Percentiles rank a stretch among this genome's conserved stretches.
Evolutionary conservation across 1,140 invertebrate species (phyloP).

Genomic region (Nephotettix cincticeps): DNA sequence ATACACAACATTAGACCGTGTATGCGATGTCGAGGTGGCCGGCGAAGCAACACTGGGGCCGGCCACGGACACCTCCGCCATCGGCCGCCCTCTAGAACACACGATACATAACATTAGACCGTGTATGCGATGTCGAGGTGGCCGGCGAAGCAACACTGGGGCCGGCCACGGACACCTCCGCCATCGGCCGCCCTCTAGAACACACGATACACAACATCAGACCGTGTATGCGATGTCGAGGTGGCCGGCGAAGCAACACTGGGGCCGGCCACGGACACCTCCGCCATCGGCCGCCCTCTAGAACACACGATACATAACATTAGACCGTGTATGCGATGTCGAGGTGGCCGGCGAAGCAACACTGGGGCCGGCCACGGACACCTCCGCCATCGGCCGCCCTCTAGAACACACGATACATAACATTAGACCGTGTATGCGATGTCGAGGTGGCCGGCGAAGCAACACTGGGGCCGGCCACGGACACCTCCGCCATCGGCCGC

Average conservation of each 20-base stretch:
- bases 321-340: too few relatives aligned
- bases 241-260: neutral
- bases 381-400: too few relatives aligned
- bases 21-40: too few relatives aligned
- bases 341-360: too few relatives aligned
- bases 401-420: too few relatives aligned
- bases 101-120: neutral
- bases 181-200: slow-evolving; percentile 23
- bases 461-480: neutral
- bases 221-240: too few relatives aligned
- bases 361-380: too few relatives aligned
- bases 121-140: neutral
- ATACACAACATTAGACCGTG: too few relatives aligned
- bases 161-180: neutral
- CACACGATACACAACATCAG: neutral
- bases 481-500: slow-evolving; percentile 19
- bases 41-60: neutral
- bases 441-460: neutral
- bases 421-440: too few relatives aligned
- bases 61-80: neutral
- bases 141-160: neutral
- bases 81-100: slow-evolving; percentile 22
- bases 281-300: slow-evolving; percentile 23
- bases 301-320: neutral
- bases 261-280: neutral